Evolutionary conservation across 2,888 invertebrate species (phyloP).

Genomic region (Rotaria macrura): DNA sequence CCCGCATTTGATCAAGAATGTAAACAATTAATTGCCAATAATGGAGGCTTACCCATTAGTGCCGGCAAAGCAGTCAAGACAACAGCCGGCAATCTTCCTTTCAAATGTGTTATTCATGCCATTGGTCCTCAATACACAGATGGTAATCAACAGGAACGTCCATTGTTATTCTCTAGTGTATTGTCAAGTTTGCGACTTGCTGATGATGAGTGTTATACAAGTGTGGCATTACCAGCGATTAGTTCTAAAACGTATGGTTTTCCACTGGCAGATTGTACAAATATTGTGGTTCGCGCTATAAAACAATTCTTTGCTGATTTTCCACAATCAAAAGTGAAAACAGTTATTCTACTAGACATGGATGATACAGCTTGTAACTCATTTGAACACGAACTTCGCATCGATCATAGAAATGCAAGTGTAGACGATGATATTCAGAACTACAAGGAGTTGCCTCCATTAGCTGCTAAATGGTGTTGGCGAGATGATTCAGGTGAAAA

Average conservation of each 20-base stretch:
- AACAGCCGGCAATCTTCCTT: constrained; percentile 36
- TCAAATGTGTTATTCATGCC: constrained; percentile 35
- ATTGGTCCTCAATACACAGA: neutral
- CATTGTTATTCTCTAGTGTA: neutral
- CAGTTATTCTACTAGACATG: neutral
- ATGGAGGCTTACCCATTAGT: neutral
- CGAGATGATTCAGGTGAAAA: too few relatives aligned
- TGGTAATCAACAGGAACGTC: constrained; percentile 26
- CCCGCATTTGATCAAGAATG: neutral
- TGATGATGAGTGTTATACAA: constrained; percentile 30
- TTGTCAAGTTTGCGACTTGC: constrained; percentile 34
- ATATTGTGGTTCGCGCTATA: constrained; percentile 26
- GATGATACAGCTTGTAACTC: neutral
- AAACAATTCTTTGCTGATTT: neutral
- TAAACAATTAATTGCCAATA: neutral
- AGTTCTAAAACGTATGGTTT: constrained; percentile 39
- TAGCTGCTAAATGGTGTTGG: too few relatives aligned
- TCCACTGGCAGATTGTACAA: constrained; percentile 36
- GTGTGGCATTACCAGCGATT: constrained; percentile 41
- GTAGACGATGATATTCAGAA: too few relatives aligned
- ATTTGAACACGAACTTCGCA: neutral
- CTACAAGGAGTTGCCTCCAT: too few relatives aligned
- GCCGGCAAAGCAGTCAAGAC: constrained; percentile 36
- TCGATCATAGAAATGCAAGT: neutral
- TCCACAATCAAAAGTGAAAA: neutral